Conservation (phyloP, 2,113 vertebrate genomes). For the Zapus hudsonius region DNA sequence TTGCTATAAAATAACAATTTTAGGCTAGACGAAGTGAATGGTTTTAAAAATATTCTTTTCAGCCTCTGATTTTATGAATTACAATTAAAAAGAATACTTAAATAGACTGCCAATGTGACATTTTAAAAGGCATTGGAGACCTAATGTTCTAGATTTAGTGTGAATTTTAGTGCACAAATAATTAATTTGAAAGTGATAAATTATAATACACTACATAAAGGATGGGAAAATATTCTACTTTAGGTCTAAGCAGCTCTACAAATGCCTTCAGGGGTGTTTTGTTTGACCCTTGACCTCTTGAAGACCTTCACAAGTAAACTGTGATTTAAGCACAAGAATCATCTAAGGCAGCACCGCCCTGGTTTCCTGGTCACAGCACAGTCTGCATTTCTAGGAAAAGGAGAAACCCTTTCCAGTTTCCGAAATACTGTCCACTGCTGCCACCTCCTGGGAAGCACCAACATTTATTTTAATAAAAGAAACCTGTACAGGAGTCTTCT, state of each 20-base stretch:
- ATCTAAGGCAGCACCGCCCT: neutral
- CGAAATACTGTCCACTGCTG: constrained; percentile 17
- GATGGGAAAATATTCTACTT: neutral
- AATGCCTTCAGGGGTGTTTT: neutral
- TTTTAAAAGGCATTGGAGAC: neutral
- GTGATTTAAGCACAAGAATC: neutral
- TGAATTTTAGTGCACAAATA: neutral
- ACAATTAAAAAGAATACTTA: neutral
- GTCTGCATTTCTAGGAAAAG: neutral
- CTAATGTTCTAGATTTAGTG: neutral
- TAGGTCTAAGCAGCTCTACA: neutral
- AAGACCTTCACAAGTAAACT: neutral
- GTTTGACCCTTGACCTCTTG: neutral
- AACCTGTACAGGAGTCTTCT: fast-evolving
- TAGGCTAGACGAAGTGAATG: neutral
- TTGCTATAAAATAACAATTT: neutral
- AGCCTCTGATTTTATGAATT: neutral
- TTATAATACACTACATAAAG: neutral
- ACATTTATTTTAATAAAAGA: neutral
- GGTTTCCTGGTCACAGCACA: neutral
- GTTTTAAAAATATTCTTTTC: neutral
- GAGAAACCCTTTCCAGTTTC: neutral
- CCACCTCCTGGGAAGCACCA: constrained; percentile 57
- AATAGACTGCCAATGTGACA: neutral
- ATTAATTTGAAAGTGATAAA: neutral